Evolutionary conservation across 92 coral and sea anemone species (phyloP), one percentile per base, ranked within the genome.

Genomic region (Bergia sp.): DNA sequence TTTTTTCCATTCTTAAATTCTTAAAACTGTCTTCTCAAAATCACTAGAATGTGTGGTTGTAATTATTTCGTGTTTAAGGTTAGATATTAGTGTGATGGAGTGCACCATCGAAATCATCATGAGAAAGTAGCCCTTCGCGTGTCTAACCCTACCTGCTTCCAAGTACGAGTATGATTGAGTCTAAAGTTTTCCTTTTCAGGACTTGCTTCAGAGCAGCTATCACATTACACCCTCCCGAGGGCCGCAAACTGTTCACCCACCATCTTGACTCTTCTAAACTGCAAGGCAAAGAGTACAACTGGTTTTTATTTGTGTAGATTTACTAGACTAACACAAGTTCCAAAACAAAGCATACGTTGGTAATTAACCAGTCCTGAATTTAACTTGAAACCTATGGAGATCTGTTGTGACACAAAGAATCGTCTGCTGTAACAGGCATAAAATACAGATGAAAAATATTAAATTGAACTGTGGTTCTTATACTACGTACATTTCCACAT

Each of bases 141-240:
- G 10, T 12, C 12, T 4, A 58, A 13, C 87, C 94, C 43, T 88
- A 97, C 99, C 96, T 92, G 96, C 96, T 97, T 87, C 99, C 99
- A 9, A 97, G 93, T 86, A 97, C 93, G 16, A 97, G 92, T 10
- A 97, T 93, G 76, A 97, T 95, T 57, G 99, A 94, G 79, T 97
- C 99, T 37, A 97, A 74, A 66, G 95, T 91, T 65, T 87, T 97
- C 92, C 99, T 94, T 90, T 97, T 97, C 75, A 97, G 86, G 23
- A 97, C 96, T 79, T 96, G 98, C 79, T 96, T 93, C 12, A 97
- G 85, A 42, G 98, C 97, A 55, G 93, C 90, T 50, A 97, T 94
- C 23, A 95, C 91, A 87, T 97, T 97, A 84, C 99, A 97, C 77
- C 98, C 99, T 73, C 99, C 99, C 73, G 94, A 93, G 21, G 98